Percentiles rank a stretch among this genome's conserved stretches.
phyloP scores from a whole-genome alignment of 2,888 invertebrate species.

The Tachina lurida region DNA sequence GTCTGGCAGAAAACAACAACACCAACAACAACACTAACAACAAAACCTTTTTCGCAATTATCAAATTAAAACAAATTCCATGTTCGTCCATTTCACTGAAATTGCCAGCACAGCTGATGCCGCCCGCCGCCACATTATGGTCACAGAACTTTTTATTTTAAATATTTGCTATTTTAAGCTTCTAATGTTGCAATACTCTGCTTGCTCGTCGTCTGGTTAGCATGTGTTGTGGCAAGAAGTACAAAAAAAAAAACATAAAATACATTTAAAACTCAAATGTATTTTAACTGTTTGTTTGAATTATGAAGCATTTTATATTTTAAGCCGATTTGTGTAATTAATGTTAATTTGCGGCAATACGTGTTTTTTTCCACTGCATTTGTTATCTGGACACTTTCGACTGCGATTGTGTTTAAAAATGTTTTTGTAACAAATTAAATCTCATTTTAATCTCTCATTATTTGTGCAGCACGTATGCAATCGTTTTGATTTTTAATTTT shows the following conservation, averaged over 20 bases:
- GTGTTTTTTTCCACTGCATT: constrained; percentile 60
- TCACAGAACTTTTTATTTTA: background rate
- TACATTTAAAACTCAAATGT: constrained; percentile 20
- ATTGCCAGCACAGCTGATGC: constrained; percentile 39
- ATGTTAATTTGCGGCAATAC: constrained; percentile 72
- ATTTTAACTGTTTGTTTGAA: constrained; percentile 33
- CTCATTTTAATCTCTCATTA: constrained; percentile 59
- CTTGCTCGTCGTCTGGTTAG: constrained; percentile 11
- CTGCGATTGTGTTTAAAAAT: constrained; percentile 14
- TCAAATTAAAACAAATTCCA: constrained; percentile 26
- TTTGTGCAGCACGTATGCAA: constrained; percentile 51
- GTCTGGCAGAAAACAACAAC: constrained; percentile 4
- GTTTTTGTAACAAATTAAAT: constrained; percentile 49
- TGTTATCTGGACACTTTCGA: constrained; percentile 23
- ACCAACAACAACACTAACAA: background rate
- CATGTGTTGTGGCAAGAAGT: constrained; percentile 32
- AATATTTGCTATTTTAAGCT: constrained; percentile 21
- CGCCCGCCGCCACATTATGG: constrained; percentile 14
- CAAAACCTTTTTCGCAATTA: constrained; percentile 16
- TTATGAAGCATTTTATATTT: constrained; percentile 66
- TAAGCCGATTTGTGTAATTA: constrained; percentile 81
- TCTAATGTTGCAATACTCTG: constrained; percentile 39
- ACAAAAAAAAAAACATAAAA: background rate
- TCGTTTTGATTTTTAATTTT: constrained; percentile 26
- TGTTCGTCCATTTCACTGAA: constrained; percentile 28